Base-by-base conservation (phyloP, 2,888 invertebrate genomes). In the Galeopsomyia nigrocyanea region DNA sequence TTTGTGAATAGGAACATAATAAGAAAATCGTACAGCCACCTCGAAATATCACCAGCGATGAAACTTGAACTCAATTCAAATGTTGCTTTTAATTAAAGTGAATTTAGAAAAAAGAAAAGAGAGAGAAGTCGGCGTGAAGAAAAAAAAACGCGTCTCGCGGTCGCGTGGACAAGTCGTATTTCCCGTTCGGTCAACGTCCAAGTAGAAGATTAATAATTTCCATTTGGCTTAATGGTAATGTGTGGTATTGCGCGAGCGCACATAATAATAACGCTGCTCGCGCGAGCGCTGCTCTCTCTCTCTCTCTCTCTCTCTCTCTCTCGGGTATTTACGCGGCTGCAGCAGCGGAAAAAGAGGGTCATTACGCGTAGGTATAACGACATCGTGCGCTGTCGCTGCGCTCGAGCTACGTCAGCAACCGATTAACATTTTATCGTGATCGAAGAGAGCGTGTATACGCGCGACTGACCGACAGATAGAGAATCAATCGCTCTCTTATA, bases 371-470 rank as follows among this genome's bases (percentile, higher is more conserved):
- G 71, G 71, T 71, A 71, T 67, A 67, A 67, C 66, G 68, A 68
- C 68, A 68, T 68, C 66, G 53, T n/a, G 61, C 13, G 39, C 39
- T 39, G 39, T 56, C 39, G 19, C 22, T 26, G 26, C 26, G 26
- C n/a, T n/a, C 31, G 57, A 46, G 61, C 62, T 72, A 68, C 60
- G 61, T 64, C 68, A 76, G 72, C 72, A 71, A 70, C 61, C 76
- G 75, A 77, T 77, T 78, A 78, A 76, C 76, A 77, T 78, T 78
- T 78, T 77, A 78, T 78, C 78, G 70, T 67, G 56, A 64, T 70
- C 58, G 68, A 10, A 39, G 10, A 14, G 31, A 39, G 10, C 3
- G 31, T 58, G 74, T 73, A 71, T 66, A 60, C 65, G 64, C 73
- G 63, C 39, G 26, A 26, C 5, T 63, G 55, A 7, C n/a, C 46